Percentiles rank a stretch among this genome's conserved stretches.
Evolutionary conservation across 2,888 invertebrate species (phyloP).

Genomic region (Lasioglossum vierecki): DNA sequence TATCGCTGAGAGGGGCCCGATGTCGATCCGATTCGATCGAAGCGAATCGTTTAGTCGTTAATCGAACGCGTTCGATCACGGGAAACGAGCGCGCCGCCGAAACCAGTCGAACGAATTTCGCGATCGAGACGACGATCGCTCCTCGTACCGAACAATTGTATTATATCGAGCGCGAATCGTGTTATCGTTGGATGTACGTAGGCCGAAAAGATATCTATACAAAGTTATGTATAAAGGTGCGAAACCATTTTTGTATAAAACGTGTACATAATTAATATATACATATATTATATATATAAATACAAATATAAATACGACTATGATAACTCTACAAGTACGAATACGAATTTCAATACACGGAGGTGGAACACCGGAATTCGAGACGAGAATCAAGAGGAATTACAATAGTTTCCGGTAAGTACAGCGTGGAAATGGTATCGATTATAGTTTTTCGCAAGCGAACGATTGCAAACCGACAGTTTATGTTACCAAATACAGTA

Average conservation of each 20-base stretch:
- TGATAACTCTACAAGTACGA: conserved; percentile 28
- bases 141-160: conserved; percentile 76
- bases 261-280: conserved; percentile 82
- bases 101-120: conserved; percentile 3
- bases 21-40: not conserved
- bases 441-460: not conserved
- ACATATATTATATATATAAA: conserved; percentile 70
- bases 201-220: conserved; percentile 72
- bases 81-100: not conserved
- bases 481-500: not conserved
- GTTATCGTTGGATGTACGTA: conserved; percentile 70
- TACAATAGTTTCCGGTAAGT: not conserved
- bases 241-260: conserved; percentile 82
- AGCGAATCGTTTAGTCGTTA: not conserved
- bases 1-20: not conserved
- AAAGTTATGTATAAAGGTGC: conserved; percentile 81
- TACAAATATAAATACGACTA: conserved; percentile 66
- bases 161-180: conserved; percentile 74
- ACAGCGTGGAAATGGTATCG: not conserved
- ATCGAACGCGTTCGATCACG: conserved; percentile 4
- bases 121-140: conserved; percentile 59
- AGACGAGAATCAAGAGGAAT: not conserved
- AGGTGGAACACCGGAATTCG: too few relatives aligned
- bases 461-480: not conserved
- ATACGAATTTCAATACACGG: not conserved